These are phyloP conservation scores for Ochotona princeps DNA, from an alignment of 2,113 vertebrate species.

Conservation along the genomic window DNA sequence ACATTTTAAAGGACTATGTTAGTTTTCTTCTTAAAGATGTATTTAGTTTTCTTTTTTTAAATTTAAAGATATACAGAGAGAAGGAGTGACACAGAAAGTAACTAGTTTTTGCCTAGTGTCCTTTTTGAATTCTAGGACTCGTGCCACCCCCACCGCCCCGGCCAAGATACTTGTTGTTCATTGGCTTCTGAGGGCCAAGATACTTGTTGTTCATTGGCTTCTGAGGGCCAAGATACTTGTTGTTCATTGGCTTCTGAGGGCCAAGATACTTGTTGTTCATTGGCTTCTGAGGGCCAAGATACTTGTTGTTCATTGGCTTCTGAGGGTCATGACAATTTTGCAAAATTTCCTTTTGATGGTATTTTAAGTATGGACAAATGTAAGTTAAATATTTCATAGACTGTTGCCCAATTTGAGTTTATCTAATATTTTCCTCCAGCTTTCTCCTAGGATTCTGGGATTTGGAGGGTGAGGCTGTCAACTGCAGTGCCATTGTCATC, in stretches of 20 bases:
- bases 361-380: background rate
- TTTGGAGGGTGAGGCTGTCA: background rate
- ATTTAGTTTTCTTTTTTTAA: no score
- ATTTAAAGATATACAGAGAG: no score
- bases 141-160: no score
- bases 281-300: background rate
- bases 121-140: background rate
- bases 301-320: no score
- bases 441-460: background rate
- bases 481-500: background rate
- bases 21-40: no score
- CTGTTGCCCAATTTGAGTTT: background rate
- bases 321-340: background rate
- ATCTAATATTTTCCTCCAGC: background rate
- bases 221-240: background rate
- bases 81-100: no score
- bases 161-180: background rate
- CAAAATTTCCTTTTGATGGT: background rate
- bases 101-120: background rate
- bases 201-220: background rate
- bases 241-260: background rate
- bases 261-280: background rate
- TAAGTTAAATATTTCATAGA: background rate
- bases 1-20: background rate
- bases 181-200: background rate